phyloP scores from a whole-genome alignment of 1,140 invertebrate genomes.

The Danaus plexippus region DNA sequence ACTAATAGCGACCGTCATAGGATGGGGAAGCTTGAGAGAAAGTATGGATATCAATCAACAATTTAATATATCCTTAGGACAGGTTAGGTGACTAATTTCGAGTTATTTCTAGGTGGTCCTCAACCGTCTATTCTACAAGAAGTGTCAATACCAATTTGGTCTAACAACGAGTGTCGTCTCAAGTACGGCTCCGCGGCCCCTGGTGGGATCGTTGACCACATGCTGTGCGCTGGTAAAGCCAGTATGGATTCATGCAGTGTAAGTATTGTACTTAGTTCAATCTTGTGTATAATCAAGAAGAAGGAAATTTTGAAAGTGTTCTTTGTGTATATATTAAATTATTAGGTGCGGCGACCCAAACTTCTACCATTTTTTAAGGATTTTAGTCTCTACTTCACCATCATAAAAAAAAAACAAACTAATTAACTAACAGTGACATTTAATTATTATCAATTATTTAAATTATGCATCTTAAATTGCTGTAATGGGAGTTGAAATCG shows the following conservation, averaged over 20 bases:
- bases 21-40: constrained; percentile 87
- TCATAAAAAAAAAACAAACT: too few species aligned
- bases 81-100: too few species aligned
- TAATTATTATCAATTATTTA: too few species aligned
- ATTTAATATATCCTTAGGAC: neutral
- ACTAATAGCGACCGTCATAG: constrained; percentile 83
- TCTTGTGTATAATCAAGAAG: neutral
- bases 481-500: too few species aligned
- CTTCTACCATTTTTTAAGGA: too few species aligned
- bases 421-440: too few species aligned
- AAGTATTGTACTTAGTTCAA: constrained; percentile 54
- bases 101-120: constrained; percentile 76
- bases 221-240: constrained; percentile 87
- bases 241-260: constrained; percentile 91
- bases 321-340: too few species aligned
- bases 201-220: constrained; percentile 88
- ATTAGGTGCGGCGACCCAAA: too few species aligned
- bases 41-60: constrained; percentile 70
- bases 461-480: too few species aligned
- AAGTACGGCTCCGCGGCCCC: constrained; percentile 90
- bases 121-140: constrained; percentile 86
- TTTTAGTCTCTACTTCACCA: too few species aligned
- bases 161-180: constrained; percentile 81
- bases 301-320: too few species aligned
- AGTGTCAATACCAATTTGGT: constrained; percentile 88